Conservation (phyloP, 2,113 vertebrate genomes). For the Ifrita kowaldi region DNA sequence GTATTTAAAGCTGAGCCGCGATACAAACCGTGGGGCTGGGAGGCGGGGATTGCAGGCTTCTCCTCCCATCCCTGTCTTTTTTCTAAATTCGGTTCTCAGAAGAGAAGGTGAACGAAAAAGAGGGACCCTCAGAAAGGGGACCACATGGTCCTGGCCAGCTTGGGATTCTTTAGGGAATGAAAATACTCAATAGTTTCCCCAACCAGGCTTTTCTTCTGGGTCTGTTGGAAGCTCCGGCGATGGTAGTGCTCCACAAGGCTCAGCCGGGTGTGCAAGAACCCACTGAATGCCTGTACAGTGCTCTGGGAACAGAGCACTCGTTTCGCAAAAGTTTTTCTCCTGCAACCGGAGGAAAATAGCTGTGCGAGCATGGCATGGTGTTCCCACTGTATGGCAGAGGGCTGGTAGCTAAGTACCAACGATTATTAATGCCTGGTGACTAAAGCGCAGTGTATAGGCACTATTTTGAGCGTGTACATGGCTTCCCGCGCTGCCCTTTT, state of each 20-base stretch:
- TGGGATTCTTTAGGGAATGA: not conserved
- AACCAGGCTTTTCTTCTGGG: not conserved
- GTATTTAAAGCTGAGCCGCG: not conserved
- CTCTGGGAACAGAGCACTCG: fast-evolving
- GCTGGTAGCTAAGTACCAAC: not conserved
- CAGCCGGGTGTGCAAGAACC: fast-evolving
- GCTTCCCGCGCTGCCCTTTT: fast-evolving
- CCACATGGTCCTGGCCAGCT: not conserved
- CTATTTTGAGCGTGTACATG: fast-evolving
- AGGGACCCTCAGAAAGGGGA: not conserved
- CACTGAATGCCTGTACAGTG: fast-evolving
- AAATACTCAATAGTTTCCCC: not conserved
- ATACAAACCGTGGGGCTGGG: not conserved
- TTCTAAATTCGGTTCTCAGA: not conserved
- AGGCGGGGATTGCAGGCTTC: not conserved
- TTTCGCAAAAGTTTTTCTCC: not conserved
- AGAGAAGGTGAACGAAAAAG: not conserved
- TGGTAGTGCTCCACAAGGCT: not conserved
- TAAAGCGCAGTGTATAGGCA: not conserved
- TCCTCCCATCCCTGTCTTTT: not conserved
- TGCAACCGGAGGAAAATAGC: not conserved
- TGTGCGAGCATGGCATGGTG: too few relatives aligned
- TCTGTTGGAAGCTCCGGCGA: not conserved
- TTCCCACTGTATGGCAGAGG: not conserved
- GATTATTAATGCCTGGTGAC: not conserved